A percentile compares a stretch with the other conserved stretches of the same genome.
Conservation (phyloP, 2,888 invertebrate genomes). For the Slavum lentiscoides region DNA sequence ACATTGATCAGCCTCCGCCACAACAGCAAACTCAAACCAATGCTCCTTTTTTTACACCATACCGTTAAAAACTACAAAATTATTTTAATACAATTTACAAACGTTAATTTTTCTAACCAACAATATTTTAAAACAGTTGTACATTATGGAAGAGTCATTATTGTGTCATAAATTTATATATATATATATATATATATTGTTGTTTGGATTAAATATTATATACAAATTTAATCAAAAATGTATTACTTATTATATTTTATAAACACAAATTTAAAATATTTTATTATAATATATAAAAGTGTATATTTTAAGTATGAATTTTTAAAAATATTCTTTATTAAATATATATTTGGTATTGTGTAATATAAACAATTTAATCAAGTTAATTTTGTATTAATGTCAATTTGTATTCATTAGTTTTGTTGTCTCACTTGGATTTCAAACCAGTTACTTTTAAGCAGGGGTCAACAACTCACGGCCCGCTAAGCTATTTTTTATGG, state of each 20-base stretch:
- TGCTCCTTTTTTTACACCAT: constrained; percentile 49
- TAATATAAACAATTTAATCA: background rate
- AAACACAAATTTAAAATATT: constrained; percentile 17
- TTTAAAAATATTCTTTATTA: background rate
- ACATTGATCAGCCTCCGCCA: constrained; percentile 29
- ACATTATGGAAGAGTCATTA: constrained; percentile 11
- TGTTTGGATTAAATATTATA: constrained; percentile 24
- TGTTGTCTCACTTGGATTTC: too few relatives aligned
- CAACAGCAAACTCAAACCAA: constrained; percentile 42
- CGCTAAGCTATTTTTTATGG: too few relatives aligned
- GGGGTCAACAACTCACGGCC: too few relatives aligned
- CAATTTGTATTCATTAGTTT: too few relatives aligned
- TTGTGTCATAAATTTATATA: constrained; percentile 31
- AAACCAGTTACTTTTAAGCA: too few relatives aligned
- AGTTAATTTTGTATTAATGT: background rate
- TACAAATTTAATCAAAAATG: background rate
- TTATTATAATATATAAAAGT: background rate
- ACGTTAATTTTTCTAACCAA: too few relatives aligned
- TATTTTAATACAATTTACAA: constrained; percentile 17
- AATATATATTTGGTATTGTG: constrained; percentile 18
- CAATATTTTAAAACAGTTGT: background rate
- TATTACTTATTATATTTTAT: constrained; percentile 26
- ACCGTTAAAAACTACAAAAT: constrained; percentile 38
- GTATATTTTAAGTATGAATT: constrained; percentile 23
- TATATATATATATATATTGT: background rate